Conservation (phyloP, 2,888 invertebrate genomes). For the Aplocera efformata region DNA sequence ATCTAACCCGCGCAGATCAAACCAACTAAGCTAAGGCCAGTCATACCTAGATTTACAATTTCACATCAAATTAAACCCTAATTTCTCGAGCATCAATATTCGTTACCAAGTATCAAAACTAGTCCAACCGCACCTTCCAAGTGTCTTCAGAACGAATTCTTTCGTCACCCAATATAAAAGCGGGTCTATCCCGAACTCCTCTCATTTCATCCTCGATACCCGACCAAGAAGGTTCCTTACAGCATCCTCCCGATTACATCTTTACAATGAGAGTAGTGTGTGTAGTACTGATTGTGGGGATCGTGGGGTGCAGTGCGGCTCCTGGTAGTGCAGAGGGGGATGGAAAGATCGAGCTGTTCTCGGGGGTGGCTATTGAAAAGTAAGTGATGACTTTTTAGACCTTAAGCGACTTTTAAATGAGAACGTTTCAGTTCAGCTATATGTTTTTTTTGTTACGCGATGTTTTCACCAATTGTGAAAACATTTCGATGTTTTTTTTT, state of each 20-base stretch:
- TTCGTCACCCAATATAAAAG: constrained; percentile 49
- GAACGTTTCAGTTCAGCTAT: too few species aligned
- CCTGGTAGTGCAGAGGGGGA: constrained; percentile 56
- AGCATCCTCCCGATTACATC: constrained; percentile 6
- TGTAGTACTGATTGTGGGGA: constrained; percentile 48
- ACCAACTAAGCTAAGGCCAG: too few species aligned
- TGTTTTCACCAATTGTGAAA: too few species aligned
- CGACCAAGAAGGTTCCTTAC: constrained; percentile 41
- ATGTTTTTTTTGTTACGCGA: too few species aligned
- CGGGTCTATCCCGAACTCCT: constrained; percentile 39
- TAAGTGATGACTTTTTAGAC: constrained; percentile 42
- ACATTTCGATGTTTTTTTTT: too few species aligned
- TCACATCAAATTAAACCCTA: not conserved
- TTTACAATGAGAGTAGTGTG: constrained; percentile 59
- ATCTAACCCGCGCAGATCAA: too few species aligned
- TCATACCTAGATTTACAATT: too few species aligned
- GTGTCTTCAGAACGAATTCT: constrained; percentile 31
- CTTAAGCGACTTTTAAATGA: not conserved
- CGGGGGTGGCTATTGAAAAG: constrained; percentile 71
- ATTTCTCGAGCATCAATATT: too few species aligned
- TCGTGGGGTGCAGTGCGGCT: constrained; percentile 60
- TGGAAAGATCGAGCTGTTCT: constrained; percentile 60
- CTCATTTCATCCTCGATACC: constrained; percentile 60
- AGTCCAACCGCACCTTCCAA: constrained; percentile 17
- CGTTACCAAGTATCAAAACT: constrained; percentile 45